Evolutionary conservation across 2,113 vertebrate species (phyloP).

Genomic region (Atlantisia rogersi): DNA sequence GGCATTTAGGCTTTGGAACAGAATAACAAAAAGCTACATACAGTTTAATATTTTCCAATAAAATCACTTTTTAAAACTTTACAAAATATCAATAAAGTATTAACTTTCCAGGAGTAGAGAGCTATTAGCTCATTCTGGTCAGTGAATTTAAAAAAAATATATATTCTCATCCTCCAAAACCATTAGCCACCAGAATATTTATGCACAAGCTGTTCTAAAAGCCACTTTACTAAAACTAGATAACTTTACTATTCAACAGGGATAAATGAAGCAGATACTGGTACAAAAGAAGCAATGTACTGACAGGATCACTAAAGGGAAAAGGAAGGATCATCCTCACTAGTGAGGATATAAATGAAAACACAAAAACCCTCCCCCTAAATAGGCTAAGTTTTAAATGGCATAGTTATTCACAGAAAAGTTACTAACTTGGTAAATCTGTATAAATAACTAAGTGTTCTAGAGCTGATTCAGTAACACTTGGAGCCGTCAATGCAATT

Average conservation of each 20-base stretch:
- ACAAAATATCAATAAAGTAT: conserved; percentile 3
- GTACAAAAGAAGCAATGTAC: conserved; percentile 33
- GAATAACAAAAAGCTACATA: neutral
- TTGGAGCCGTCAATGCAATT: conserved; percentile 21
- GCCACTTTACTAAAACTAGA: neutral
- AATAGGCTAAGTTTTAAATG: conserved; percentile 28
- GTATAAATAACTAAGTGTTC: conserved; percentile 55
- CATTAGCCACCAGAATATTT: conserved; percentile 41
- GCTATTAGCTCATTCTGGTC: neutral
- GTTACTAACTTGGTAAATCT: conserved; percentile 57
- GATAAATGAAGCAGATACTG: neutral
- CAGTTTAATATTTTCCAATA: neutral
- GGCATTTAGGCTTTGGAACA: neutral
- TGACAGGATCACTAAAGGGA: neutral
- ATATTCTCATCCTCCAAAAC: neutral
- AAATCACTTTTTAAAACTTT: neutral
- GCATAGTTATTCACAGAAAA: conserved; percentile 48
- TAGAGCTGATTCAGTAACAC: conserved; percentile 48
- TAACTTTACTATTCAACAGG: neutral
- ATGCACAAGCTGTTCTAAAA: conserved; percentile 18
- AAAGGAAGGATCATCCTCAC: neutral
- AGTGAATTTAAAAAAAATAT: neutral
- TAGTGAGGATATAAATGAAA: conserved; percentile 14
- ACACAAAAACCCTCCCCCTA: neutral
- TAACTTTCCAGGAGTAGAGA: neutral